A percentile compares a stretch with the other conserved stretches of the same genome.
These are phyloP conservation scores for Dicyrtoma fusca DNA, from an alignment of 2,888 invertebrate species.

Conservation along the genomic window DNA sequence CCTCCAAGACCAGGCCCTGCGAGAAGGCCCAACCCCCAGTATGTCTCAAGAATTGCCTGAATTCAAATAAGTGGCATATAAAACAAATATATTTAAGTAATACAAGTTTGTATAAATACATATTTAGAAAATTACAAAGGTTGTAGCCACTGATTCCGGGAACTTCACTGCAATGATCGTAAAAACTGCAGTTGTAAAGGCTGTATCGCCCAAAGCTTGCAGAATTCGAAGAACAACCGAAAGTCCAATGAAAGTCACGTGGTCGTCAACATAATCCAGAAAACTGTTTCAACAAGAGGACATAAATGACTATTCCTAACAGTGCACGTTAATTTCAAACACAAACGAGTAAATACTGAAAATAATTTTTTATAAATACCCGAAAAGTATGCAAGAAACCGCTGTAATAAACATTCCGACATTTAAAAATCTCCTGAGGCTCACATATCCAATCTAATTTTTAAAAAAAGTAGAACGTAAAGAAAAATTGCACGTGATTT, in stretches of 20 bases:
- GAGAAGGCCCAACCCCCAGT: too few species aligned
- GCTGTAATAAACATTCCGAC: slow-evolving; percentile 69
- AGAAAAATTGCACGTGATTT: too few species aligned
- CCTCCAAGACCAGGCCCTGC: too few species aligned
- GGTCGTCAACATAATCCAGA: slow-evolving; percentile 41
- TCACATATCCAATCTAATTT: slow-evolving; percentile 64
- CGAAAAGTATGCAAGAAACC: slow-evolving; percentile 79
- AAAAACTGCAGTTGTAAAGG: slow-evolving; percentile 65
- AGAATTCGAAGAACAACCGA: slow-evolving; percentile 79
- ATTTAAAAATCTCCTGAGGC: slow-evolving; percentile 79
- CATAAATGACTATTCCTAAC: too few species aligned
- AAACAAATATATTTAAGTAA: too few species aligned
- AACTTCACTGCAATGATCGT: slow-evolving; percentile 62
- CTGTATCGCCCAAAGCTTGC: slow-evolving; percentile 84
- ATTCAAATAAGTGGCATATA: too few species aligned
- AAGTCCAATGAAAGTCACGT: slow-evolving; percentile 71
- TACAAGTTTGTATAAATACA: too few species aligned
- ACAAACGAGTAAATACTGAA: too few species aligned
- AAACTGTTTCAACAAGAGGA: slow-evolving; percentile 41
- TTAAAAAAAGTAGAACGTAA: too few species aligned
- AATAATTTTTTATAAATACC: slow-evolving; percentile 61
- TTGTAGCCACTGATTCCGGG: slow-evolving; percentile 62
- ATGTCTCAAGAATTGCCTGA: too few species aligned
- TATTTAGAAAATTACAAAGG: slow-evolving; percentile 63
- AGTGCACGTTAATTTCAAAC: too few species aligned